These are phyloP conservation scores for Catostylus mosaicus DNA, from an alignment of 30 jellyfish, hydroid and myxozoan species.

Conservation along the genomic window DNA sequence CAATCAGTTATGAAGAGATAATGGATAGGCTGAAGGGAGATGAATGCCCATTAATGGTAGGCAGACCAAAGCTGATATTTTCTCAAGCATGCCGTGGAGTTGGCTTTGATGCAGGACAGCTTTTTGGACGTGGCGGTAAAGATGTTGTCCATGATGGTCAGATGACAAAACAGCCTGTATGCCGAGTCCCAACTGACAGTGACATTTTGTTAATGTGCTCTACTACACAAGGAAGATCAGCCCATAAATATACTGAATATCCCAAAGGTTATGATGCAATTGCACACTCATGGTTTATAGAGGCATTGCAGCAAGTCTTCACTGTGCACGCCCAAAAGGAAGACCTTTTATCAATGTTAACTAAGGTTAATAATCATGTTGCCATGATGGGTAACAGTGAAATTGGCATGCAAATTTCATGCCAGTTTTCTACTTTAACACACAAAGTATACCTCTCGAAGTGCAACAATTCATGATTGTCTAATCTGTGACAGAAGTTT, in stretches of 20 bases:
- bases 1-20: slow-evolving; percentile 24
- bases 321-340: slow-evolving; percentile 32
- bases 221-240: slow-evolving; percentile 54
- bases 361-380: slow-evolving; percentile 50
- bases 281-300: slow-evolving; percentile 63
- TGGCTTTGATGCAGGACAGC: slow-evolving; percentile 35
- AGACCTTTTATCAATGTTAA: slow-evolving; percentile 60
- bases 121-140: slow-evolving; percentile 28
- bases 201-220: slow-evolving; percentile 55
- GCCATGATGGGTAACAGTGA: slow-evolving; percentile 26
- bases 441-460: slow-evolving; percentile 14
- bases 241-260: slow-evolving; percentile 23
- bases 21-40: slow-evolving; percentile 46
- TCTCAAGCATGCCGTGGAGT: slow-evolving; percentile 78
- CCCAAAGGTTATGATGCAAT: not conserved
- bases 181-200: slow-evolving; percentile 61
- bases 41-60: slow-evolving; percentile 35
- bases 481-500: not conserved
- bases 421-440: slow-evolving; percentile 45
- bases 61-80: slow-evolving; percentile 68
- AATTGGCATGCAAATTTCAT: slow-evolving; percentile 41
- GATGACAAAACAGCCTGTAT: not conserved
- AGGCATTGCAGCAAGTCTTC: slow-evolving; percentile 49
- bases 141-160: not conserved
- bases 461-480: not conserved